phyloP scores from a whole-genome alignment of 2,888 invertebrate genomes.

The Sympetrum striolatum region DNA sequence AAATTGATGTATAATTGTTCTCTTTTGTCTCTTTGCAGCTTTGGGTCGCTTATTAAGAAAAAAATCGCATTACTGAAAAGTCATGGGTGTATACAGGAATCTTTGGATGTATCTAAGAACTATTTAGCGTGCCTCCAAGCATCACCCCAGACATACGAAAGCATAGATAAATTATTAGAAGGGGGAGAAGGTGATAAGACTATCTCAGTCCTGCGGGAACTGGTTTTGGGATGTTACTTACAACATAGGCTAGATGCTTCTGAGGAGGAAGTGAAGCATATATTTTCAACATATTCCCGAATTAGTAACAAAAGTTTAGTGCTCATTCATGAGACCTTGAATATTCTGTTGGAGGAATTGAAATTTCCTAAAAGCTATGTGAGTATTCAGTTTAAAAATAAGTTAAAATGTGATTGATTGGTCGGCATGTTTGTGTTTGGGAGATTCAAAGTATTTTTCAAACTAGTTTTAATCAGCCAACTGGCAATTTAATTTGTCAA shows the following conservation, averaged over 20 bases:
- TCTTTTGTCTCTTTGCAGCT: slow-evolving; percentile 53
- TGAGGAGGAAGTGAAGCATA: neutral
- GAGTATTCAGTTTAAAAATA: neutral
- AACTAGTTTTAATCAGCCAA: too few species aligned
- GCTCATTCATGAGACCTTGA: neutral
- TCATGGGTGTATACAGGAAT: slow-evolving; percentile 56
- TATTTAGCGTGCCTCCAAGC: slow-evolving; percentile 54
- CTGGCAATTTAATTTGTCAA: too few species aligned
- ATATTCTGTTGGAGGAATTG: neutral
- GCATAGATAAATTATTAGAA: neutral
- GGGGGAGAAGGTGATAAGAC: neutral
- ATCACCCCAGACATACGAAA: neutral
- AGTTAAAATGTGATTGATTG: neutral
- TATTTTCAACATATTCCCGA: neutral
- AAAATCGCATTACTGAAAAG: slow-evolving; percentile 58
- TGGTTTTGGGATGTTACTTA: neutral
- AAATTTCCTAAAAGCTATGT: neutral
- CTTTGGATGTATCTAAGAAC: slow-evolving; percentile 58
- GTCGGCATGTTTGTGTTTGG: too few species aligned
- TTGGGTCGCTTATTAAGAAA: slow-evolving; percentile 55
- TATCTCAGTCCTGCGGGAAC: neutral
- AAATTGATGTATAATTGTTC: too few species aligned
- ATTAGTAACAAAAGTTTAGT: neutral
- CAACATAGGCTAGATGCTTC: neutral
- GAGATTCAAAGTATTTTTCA: too few species aligned